phyloP scores from a whole-genome alignment of 1,140 invertebrate genomes.

The Coelopa frigida region DNA sequence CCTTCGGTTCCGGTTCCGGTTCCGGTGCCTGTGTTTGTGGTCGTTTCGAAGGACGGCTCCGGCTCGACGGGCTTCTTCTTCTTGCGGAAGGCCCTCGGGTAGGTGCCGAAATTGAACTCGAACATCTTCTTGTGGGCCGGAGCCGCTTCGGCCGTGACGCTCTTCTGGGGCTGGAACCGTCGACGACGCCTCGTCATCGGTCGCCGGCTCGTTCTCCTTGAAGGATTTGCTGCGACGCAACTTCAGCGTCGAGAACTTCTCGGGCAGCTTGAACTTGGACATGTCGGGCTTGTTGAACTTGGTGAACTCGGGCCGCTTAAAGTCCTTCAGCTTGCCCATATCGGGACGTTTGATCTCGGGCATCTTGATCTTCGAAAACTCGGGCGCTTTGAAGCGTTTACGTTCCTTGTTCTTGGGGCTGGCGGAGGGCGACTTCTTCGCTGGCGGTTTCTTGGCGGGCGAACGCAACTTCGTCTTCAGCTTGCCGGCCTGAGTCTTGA shows the following conservation, averaged over 20 bases:
- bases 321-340: constrained; percentile 51
- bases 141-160: constrained; percentile 4
- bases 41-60: constrained; percentile 23
- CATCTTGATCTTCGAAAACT: constrained; percentile 47
- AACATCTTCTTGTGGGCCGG: constrained; percentile 48
- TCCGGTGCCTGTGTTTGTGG: constrained; percentile 16
- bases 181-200: constrained; percentile 12
- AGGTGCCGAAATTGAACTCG: constrained; percentile 66
- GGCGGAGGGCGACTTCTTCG: constrained; percentile 47
- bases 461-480: constrained; percentile 54
- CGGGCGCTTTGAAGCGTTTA: constrained; percentile 35
- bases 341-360: constrained; percentile 55
- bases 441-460: constrained; percentile 41
- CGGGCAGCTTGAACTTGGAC: constrained; percentile 56
- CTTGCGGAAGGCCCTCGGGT: constrained; percentile 64
- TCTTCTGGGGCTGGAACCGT: constrained; percentile 14
- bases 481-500: constrained; percentile 54
- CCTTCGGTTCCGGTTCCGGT: constrained; percentile 38
- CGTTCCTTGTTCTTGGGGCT: constrained; percentile 42
- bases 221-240: constrained; percentile 38
- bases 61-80: constrained; percentile 50
- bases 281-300: constrained; percentile 49
- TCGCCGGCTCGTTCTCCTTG: constrained; percentile 28
- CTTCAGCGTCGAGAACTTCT: constrained; percentile 44
- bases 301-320: constrained; percentile 41